These are phyloP conservation scores for Anticlea derivata DNA, from an alignment of 2,888 invertebrate species.

Conservation along the genomic window DNA sequence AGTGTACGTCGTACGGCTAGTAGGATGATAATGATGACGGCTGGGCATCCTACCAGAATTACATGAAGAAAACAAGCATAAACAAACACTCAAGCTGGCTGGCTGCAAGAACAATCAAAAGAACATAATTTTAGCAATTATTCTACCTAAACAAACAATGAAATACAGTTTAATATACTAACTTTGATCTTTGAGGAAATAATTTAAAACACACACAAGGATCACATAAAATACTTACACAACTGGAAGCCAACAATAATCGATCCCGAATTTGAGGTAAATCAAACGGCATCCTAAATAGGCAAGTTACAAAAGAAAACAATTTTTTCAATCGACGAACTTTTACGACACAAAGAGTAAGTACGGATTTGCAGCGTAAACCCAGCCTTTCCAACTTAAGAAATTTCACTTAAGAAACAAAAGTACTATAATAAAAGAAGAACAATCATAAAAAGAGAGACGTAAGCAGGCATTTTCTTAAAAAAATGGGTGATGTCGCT, in stretches of 20 bases:
- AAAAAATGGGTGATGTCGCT: conserved; percentile 44
- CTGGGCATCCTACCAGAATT: too few species aligned
- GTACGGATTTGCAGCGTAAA: conserved; percentile 76
- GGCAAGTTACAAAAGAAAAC: conserved; percentile 47
- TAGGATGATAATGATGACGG: too few species aligned
- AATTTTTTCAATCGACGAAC: conserved; percentile 76
- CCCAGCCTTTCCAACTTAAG: conserved; percentile 74
- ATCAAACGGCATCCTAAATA: conserved; percentile 30
- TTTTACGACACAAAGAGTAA: conserved; percentile 76
- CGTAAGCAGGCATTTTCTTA: conserved; percentile 65
- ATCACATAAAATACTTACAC: neutral
- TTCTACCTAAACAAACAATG: neutral
- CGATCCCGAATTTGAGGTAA: conserved; percentile 28
- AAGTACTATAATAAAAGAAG: conserved; percentile 82
- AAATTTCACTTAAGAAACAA: conserved; percentile 82
- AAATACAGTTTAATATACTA: neutral
- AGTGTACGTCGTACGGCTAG: too few species aligned
- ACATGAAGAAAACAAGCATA: too few species aligned
- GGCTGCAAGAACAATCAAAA: neutral
- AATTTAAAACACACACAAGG: neutral
- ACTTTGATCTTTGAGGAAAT: neutral
- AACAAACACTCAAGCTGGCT: neutral
- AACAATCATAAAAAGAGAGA: conserved; percentile 80
- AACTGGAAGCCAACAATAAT: conserved; percentile 17
- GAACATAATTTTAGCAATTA: neutral